Percentiles rank a stretch among this genome's conserved stretches.
Conservation (phyloP, 2,797 vertebrate genomes). For the Siniperca undulata region DNA sequence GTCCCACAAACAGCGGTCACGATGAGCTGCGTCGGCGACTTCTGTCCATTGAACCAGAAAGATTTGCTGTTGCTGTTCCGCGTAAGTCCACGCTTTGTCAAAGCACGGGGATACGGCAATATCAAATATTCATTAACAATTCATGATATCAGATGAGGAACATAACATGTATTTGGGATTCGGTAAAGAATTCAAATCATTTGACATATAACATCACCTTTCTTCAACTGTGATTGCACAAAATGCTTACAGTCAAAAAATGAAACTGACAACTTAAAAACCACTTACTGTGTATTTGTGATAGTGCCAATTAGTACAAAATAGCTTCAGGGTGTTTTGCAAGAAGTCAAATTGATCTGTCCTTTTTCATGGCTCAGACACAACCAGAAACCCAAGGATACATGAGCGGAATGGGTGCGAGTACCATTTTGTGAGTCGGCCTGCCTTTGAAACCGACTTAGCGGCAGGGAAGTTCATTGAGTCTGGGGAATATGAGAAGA, state of each 20-base stretch:
- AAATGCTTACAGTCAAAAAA: background rate
- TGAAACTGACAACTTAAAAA: background rate
- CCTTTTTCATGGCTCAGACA: conserved; percentile 84
- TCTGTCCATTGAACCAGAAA: conserved; percentile 90
- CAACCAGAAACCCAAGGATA: conserved; percentile 90
- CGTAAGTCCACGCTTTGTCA: conserved; percentile 83
- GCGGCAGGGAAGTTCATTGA: conserved; percentile 93
- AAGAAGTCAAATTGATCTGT: background rate
- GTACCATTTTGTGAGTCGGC: conserved; percentile 93
- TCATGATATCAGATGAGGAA: background rate
- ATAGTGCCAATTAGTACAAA: background rate
- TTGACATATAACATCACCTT: background rate
- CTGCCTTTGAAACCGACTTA: conserved; percentile 91
- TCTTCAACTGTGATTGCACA: background rate
- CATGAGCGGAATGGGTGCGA: conserved; percentile 93
- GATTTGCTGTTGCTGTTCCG: conserved; percentile 93
- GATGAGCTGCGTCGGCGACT: conserved; percentile 93
- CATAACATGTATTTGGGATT: background rate
- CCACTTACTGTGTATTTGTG: background rate
- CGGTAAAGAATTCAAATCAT: background rate
- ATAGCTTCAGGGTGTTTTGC: background rate
- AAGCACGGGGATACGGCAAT: background rate
- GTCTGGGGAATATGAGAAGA: conserved; percentile 95
- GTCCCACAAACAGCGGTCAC: conserved; percentile 93
- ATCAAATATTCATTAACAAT: background rate